phyloP scores from a whole-genome alignment of 2,797 vertebrate species.

The Taenioides sp. region DNA sequence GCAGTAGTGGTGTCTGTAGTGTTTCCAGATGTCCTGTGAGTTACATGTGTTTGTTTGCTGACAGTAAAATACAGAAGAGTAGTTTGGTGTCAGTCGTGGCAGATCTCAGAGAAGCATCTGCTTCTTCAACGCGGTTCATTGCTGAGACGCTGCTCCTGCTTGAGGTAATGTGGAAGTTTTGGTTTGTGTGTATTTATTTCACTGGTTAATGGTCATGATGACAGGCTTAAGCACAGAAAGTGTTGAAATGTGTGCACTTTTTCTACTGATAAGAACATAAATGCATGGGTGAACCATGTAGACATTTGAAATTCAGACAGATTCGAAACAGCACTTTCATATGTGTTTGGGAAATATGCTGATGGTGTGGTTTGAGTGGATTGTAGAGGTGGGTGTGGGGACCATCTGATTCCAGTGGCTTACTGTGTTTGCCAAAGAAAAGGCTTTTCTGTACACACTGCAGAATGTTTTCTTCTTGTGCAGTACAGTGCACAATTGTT shows the following conservation, averaged over 20 bases:
- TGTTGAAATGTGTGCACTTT: too few relatives aligned
- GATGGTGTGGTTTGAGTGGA: constrained; percentile 4
- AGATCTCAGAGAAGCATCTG: constrained; percentile 65
- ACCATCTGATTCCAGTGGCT: background rate
- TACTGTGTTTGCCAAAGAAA: background rate
- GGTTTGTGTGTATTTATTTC: background rate
- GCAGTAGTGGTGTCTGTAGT: too few relatives aligned
- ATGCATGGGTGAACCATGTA: too few relatives aligned
- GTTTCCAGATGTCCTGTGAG: background rate
- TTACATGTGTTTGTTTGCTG: background rate
- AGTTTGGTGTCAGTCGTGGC: constrained; percentile 71
- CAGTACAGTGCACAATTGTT: background rate
- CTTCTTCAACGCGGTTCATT: constrained; percentile 51
- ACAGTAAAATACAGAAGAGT: constrained; percentile 65
- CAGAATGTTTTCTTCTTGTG: background rate
- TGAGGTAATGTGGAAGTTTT: constrained; percentile 63
- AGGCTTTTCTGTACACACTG: background rate
- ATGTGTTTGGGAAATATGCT: background rate
- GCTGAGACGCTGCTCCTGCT: constrained; percentile 68
- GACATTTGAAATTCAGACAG: too few relatives aligned
- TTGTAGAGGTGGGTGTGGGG: background rate
- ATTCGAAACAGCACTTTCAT: background rate
- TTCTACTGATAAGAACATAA: too few relatives aligned
- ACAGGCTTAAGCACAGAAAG: background rate
- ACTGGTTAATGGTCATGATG: background rate